These are phyloP conservation scores for Poliocrania exsul DNA, from an alignment of 2,797 vertebrate species.

Conservation along the genomic window DNA sequence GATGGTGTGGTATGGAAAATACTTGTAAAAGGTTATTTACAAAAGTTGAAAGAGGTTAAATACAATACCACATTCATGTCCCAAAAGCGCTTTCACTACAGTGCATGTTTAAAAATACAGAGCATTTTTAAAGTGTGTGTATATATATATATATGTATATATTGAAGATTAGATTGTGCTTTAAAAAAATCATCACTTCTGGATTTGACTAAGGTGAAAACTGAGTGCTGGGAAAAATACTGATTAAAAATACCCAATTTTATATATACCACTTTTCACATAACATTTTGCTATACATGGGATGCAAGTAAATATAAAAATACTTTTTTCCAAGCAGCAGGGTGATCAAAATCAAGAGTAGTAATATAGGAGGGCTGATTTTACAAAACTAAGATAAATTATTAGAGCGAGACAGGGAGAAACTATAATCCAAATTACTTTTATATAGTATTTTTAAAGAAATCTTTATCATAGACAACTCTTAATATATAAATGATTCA, in stretches of 20 bases:
- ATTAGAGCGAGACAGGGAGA: background rate
- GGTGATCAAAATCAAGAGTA: background rate
- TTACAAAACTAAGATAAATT: background rate
- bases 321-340: constrained; percentile 43
- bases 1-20: background rate
- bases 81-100: constrained; percentile 55
- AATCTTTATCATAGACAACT: constrained; percentile 32
- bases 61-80: constrained; percentile 31
- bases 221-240: constrained; percentile 42
- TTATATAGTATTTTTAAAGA: background rate
- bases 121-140: constrained; percentile 33
- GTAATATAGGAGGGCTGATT: constrained; percentile 1
- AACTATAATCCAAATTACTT: background rate
- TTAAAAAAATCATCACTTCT: constrained; percentile 46
- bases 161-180: constrained; percentile 64
- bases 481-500: constrained; percentile 21
- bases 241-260: constrained; percentile 52
- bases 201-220: constrained; percentile 15
- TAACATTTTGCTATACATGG: constrained; percentile 50
- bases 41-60: constrained; percentile 18
- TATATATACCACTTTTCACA: constrained; percentile 20
- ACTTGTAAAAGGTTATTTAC: constrained; percentile 30
- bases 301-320: constrained; percentile 65
- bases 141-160: background rate
- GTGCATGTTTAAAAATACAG: constrained; percentile 58